Evolutionary conservation across 2,888 invertebrate genomes (phyloP).

Genomic region (Yponomeuta malinellus): DNA sequence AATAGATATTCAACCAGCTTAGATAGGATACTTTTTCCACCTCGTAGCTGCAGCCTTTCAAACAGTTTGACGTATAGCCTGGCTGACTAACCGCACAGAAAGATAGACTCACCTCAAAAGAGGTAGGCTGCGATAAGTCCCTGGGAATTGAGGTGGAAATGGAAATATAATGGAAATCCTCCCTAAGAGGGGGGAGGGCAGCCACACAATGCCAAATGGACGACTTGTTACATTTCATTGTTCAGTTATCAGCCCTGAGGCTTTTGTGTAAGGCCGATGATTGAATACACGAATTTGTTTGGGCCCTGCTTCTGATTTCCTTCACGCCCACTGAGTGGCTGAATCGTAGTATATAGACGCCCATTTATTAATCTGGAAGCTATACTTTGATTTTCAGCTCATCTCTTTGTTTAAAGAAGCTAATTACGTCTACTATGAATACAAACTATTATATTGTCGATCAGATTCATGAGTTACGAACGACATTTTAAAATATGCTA

Average conservation of each 20-base stretch:
- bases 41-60: constrained; percentile 4
- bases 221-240: constrained; percentile 77
- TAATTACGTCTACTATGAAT: too few species aligned
- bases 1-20: background rate
- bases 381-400: background rate
- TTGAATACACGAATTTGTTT: constrained; percentile 75
- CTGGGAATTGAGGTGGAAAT: constrained; percentile 72
- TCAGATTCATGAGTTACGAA: too few species aligned
- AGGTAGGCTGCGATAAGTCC: constrained; percentile 73
- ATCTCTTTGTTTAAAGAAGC: too few species aligned
- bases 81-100: constrained; percentile 68
- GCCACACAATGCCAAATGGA: constrained; percentile 70
- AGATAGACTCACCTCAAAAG: constrained; percentile 70
- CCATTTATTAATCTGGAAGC: background rate
- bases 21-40: background rate
- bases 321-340: background rate
- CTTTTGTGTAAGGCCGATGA: constrained; percentile 71
- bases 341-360: background rate
- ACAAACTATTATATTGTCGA: too few species aligned
- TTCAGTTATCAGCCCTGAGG: constrained; percentile 72
- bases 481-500: too few species aligned
- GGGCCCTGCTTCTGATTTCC: constrained; percentile 68
- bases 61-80: constrained; percentile 48
- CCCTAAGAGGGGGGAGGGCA: constrained; percentile 21
- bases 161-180: constrained; percentile 73